Evolutionary conservation across 2,797 vertebrate species (phyloP).

Genomic region (Mus spretus): DNA sequence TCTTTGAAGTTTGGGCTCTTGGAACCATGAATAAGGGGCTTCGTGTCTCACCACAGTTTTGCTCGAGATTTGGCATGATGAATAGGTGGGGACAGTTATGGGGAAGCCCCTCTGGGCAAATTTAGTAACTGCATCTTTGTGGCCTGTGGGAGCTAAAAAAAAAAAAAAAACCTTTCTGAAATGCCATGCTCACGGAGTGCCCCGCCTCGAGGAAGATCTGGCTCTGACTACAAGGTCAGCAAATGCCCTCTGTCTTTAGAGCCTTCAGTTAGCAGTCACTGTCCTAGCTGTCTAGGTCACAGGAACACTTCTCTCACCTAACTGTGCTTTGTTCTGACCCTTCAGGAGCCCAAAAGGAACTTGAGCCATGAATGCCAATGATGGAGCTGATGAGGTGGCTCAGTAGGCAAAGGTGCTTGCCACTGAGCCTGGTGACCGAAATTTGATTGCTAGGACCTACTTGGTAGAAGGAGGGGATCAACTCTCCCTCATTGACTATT

Average conservation of each 20-base stretch:
- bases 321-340: constrained; percentile 3
- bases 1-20: constrained; percentile 64
- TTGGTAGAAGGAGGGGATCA: neutral
- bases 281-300: neutral
- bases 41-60: constrained; percentile 31
- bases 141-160: constrained; percentile 27
- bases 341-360: neutral
- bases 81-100: constrained; percentile 28
- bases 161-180: constrained; percentile 10
- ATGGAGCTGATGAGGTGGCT: neutral
- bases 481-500: neutral
- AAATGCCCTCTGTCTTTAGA: neutral
- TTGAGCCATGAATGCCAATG: neutral
- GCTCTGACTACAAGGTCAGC: neutral
- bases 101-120: neutral
- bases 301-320: neutral
- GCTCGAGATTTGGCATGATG: constrained; percentile 19
- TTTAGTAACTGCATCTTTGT: constrained; percentile 44
- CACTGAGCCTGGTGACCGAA: neutral
- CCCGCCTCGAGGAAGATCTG: neutral
- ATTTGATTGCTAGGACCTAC: neutral
- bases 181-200: neutral
- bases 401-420: neutral
- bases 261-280: neutral
- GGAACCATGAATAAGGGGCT: neutral